Base-by-base conservation (phyloP, 2,113 vertebrate genomes). In the Hipposideros armiger region DNA sequence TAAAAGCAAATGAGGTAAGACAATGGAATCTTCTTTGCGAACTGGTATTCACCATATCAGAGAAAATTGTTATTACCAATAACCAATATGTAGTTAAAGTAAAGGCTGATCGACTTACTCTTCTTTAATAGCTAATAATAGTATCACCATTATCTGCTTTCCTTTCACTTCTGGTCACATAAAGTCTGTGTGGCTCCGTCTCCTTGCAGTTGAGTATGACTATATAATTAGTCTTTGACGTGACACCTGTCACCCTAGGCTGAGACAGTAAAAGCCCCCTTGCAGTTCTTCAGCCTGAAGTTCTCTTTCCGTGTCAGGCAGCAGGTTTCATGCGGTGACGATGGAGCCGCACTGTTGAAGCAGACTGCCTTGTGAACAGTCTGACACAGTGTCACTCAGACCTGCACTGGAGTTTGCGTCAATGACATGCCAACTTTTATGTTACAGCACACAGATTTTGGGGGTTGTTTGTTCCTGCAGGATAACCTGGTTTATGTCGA, bases 271-370 rank as follows among this genome's bases (percentile, higher is more conserved):
- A 62, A 94, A 80, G 13, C 30, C 50, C 13, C 24, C 32, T 15
- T 62, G 84, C 0, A 10, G 3, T 50, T 76, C 87, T 62, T 11
- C 16, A 74, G n/a, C 36, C 67, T 47, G 11, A 7, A 4, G 6
- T 13, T 82, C 30, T 83, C 50, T 78, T 69, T 80, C 15, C 45
- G 15, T 64, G 5, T 4, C 30, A n/a, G 28, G 24, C 26, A 89
- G 20, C 26, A 67, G 16, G 11, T 2, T 56, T 62, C 2, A 0
- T 3, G n/a, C 7, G 13, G 32, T 7, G 56, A 67, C 17, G 3
- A 7, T 22, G 60, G 24, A 36, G 64, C 5, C 50, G 32, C 24
- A 22, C 1, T 3, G 9, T 2, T 9, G 72, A 64, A 28, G 22
- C 22, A 16, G 30, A 30, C 4, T 62, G 42, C 36, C 9, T 8